These are phyloP conservation scores for Lutraria lutraria DNA, from an alignment of 2,888 invertebrate species.

Conservation along the genomic window DNA sequence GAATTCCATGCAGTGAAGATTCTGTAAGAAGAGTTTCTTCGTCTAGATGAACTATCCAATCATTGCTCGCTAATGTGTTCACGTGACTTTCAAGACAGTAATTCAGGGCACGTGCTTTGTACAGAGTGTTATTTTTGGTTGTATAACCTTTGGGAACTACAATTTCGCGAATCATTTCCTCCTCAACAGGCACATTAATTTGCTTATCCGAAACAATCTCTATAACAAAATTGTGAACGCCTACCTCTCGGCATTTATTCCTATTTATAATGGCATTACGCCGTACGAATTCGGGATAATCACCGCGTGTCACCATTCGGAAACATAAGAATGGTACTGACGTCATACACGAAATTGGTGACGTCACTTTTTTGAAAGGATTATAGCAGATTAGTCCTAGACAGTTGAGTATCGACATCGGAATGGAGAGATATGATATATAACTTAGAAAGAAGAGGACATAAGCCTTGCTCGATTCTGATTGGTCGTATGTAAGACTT, in stretches of 20 bases:
- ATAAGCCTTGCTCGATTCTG: neutral
- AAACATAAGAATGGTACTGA: slow-evolving; percentile 73
- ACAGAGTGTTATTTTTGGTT: slow-evolving; percentile 64
- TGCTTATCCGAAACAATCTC: slow-evolving; percentile 74
- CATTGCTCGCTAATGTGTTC: slow-evolving; percentile 69
- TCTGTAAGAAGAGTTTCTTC: slow-evolving; percentile 78
- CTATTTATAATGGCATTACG: slow-evolving; percentile 62
- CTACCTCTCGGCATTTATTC: slow-evolving; percentile 51
- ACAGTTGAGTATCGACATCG: slow-evolving; percentile 31
- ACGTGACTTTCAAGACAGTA: slow-evolving; percentile 74
- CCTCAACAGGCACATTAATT: slow-evolving; percentile 43
- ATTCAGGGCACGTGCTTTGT: slow-evolving; percentile 77
- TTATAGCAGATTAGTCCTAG: slow-evolving; percentile 40
- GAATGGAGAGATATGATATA: slow-evolving; percentile 37
- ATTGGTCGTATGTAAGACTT: neutral
- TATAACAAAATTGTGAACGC: slow-evolving; percentile 63
- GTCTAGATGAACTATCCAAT: slow-evolving; percentile 80
- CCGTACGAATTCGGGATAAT: slow-evolving; percentile 71
- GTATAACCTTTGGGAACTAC: slow-evolving; percentile 70
- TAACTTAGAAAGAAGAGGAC: slow-evolving; percentile 26
- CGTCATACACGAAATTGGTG: neutral
- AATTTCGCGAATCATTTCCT: slow-evolving; percentile 59
- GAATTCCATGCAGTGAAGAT: slow-evolving; percentile 71
- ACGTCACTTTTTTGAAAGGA: slow-evolving; percentile 31
- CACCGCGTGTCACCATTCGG: slow-evolving; percentile 75